These are phyloP conservation scores for Steromphala cineraria DNA, from an alignment of 2,888 invertebrate species.

Conservation along the genomic window DNA sequence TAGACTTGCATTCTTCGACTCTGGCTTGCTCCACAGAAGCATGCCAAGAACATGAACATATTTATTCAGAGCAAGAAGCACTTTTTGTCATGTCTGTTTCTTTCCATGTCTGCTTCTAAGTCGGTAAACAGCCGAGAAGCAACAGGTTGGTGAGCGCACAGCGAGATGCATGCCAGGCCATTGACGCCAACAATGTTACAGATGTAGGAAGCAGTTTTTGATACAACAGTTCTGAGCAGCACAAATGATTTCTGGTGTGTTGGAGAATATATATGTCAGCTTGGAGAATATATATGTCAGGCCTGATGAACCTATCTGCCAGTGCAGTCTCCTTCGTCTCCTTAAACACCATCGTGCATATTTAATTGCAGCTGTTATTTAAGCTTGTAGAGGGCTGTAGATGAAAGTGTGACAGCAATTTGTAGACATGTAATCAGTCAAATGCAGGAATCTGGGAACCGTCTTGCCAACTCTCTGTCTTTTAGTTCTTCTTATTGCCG, in stretches of 20 bases:
- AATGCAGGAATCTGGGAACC: no score
- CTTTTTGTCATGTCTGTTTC: not conserved
- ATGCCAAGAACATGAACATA: conserved; percentile 12
- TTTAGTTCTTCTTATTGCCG: no score
- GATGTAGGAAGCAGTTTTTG: conserved; percentile 1
- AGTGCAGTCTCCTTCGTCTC: not conserved
- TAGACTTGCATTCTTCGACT: no score
- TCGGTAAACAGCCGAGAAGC: not conserved
- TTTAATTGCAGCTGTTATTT: no score
- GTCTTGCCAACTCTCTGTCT: no score
- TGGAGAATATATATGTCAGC: conserved; percentile 9
- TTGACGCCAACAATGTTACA: conserved; percentile 10
- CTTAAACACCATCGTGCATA: no score
- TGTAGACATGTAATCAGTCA: no score
- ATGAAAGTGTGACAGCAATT: no score
- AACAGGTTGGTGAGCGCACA: conserved; percentile 6
- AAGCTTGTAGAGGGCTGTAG: no score
- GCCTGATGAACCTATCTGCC: not conserved
- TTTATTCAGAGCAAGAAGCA: not conserved
- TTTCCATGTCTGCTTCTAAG: not conserved
- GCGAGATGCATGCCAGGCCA: not conserved
- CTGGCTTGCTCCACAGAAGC: not conserved
- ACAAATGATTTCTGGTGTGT: conserved; percentile 8
- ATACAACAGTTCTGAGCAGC: not conserved
- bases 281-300: conserved; percentile 1